Conservation (phyloP, 2,797 vertebrate genomes). For the Dicrostonyx torquatus region DNA sequence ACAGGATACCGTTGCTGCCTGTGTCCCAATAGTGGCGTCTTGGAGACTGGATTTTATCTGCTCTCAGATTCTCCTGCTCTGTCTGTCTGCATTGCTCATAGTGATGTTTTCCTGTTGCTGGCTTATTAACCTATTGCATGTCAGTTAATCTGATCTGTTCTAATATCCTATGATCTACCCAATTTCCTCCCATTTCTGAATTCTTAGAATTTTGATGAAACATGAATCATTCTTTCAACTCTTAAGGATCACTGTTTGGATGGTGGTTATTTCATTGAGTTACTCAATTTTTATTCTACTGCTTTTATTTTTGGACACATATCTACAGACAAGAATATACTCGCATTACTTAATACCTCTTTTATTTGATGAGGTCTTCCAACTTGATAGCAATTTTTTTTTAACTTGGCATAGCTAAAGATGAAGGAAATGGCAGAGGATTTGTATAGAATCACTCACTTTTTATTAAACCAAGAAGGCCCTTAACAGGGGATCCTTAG, state of each 20-base stretch:
- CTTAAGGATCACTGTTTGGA: conserved; percentile 56
- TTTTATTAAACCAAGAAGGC: conserved; percentile 71
- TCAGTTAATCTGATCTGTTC: conserved; percentile 69
- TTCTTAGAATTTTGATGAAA: conserved; percentile 69
- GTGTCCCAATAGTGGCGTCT: background rate
- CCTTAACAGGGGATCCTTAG: conserved; percentile 68
- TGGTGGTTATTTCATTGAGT: conserved; percentile 60
- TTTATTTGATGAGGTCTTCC: conserved; percentile 77
- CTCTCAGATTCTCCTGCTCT: conserved; percentile 54
- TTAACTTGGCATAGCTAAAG: conserved; percentile 73
- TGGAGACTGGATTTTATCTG: conserved; percentile 46
- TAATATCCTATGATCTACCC: conserved; percentile 58
- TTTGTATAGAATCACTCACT: conserved; percentile 67
- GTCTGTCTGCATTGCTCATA: conserved; percentile 66
- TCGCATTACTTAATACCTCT: conserved; percentile 66
- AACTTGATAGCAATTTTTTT: conserved; percentile 69
- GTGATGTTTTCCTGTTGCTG: conserved; percentile 67
- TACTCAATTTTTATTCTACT: conserved; percentile 74
- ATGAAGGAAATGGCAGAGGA: conserved; percentile 77
- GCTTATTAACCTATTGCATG: conserved; percentile 73
- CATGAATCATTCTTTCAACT: conserved; percentile 74
- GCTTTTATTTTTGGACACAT: conserved; percentile 61
- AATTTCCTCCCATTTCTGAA: conserved; percentile 72
- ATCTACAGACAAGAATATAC: conserved; percentile 54
- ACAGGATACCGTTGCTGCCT: conserved; percentile 10